Evolutionary conservation across 2,888 invertebrate species (phyloP).

Genomic region (Azorinus chamasolen): DNA sequence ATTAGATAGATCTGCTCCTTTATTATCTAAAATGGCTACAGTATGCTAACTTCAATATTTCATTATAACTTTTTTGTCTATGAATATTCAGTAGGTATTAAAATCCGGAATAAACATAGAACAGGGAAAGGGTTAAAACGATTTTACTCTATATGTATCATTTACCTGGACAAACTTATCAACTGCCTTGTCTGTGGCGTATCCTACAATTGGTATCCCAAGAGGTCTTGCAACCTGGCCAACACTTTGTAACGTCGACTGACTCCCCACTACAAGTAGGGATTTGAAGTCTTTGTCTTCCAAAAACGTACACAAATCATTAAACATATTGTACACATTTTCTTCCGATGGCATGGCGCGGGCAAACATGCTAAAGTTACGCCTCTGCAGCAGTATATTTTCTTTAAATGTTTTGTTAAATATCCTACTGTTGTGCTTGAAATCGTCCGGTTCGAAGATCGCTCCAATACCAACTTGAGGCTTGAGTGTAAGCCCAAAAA

Average conservation of each 20-base stretch:
- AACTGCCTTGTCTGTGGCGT: constrained; percentile 66
- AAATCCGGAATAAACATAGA: too few species aligned
- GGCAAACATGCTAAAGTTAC: constrained; percentile 63
- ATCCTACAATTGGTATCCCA: constrained; percentile 78
- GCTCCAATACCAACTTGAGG: constrained; percentile 71
- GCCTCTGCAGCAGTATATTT: constrained; percentile 46
- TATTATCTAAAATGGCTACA: too few species aligned
- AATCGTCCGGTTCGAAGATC: constrained; percentile 73
- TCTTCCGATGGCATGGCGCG: constrained; percentile 54
- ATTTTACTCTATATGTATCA: too few species aligned
- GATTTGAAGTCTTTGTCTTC: constrained; percentile 66
- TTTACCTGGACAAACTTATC: constrained; percentile 74
- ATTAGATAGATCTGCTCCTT: too few species aligned
- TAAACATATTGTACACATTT: constrained; percentile 67
- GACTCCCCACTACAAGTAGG: constrained; percentile 75
- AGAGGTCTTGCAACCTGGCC: constrained; percentile 73
- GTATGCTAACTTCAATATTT: too few species aligned
- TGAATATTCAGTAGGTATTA: too few species aligned
- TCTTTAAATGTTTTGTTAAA: constrained; percentile 70
- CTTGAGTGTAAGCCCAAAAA: constrained; percentile 26
- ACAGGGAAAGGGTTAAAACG: too few species aligned
- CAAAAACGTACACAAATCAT: constrained; percentile 70
- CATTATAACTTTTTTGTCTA: too few species aligned
- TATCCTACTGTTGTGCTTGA: constrained; percentile 66
- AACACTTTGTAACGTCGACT: constrained; percentile 73